Percentiles rank a stretch among this genome's conserved stretches.
phyloP scores from a whole-genome alignment of 1,140 invertebrate genomes.

The Drosophila nigrodunni region DNA sequence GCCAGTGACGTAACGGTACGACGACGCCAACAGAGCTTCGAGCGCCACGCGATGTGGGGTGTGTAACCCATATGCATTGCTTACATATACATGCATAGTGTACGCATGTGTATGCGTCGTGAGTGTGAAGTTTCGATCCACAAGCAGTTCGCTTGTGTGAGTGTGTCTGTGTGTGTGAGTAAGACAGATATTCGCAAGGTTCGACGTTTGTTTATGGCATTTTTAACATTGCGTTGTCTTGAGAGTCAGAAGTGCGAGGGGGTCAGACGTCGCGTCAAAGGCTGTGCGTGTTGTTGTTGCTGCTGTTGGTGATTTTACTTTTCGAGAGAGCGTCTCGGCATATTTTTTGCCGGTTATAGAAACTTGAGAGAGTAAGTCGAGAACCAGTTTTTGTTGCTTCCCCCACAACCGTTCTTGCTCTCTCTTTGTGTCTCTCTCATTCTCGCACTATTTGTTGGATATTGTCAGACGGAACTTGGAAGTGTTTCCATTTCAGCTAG shows the following conservation, averaged over 20 bases:
- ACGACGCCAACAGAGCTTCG: conserved; percentile 50
- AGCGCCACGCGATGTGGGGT: conserved; percentile 62
- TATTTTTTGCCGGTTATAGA: conserved; percentile 47
- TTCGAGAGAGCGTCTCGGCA: conserved; percentile 17
- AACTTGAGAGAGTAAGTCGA: conserved; percentile 37
- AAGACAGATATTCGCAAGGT: conserved; percentile 25
- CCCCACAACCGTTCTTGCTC: neutral
- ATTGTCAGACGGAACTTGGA: conserved; percentile 32
- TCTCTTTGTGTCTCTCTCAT: conserved; percentile 6
- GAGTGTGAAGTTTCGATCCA: neutral
- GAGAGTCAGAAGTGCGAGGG: neutral
- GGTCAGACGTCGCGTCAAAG: conserved; percentile 10
- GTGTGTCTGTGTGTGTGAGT: neutral
- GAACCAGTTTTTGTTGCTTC: conserved; percentile 38
- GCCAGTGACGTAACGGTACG: conserved; percentile 78
- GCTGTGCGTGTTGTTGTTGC: conserved; percentile 27
- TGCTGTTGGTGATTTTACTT: neutral
- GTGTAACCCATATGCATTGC: conserved; percentile 24
- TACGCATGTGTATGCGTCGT: conserved; percentile 21
- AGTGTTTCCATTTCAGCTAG: conserved; percentile 16
- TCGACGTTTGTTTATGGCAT: conserved; percentile 43
- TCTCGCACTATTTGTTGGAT: neutral
- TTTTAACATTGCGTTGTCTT: conserved; percentile 13
- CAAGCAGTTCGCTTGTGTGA: neutral
- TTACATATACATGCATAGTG: neutral